Evolutionary conservation across 1,140 invertebrate genomes (phyloP), one percentile per base, ranked within the genome.

Genomic region (Drosophila guanche): DNA sequence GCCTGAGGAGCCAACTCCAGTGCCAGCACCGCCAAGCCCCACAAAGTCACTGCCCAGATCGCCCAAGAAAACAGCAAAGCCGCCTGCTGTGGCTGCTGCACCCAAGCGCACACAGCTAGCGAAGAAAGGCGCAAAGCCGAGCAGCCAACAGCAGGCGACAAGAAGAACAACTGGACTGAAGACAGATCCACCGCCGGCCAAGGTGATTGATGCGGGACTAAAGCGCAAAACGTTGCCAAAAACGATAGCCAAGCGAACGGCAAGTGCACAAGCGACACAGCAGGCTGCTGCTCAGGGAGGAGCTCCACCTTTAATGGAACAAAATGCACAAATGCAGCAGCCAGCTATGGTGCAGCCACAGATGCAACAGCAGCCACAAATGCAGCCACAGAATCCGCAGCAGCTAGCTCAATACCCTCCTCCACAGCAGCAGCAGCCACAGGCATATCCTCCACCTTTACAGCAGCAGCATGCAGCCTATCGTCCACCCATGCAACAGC

Each of bases 181-280:
- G 55, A 58, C 51, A 0, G 42, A 57, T 29, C 22, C 45, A 5
- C 33, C 46, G 37, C 42, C 67, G 2, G 48, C 68, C n/a, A 85
- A 74, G 25, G 52, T 86, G 2, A 71, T 86, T 8, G 81, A 85
- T 68, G 67, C 81, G 2, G 74, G 83, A 2, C 37, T 81, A 0
- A 70, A 55, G 5, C 29, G 61, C 10, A 74, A 75, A n/a, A 8
- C 33, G 5, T 33, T 42, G 29, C 40, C 50, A 7, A 16, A 23
- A 14, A 2, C 5, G 0, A 5, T 22, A 23, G 12, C 8, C 14
- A 12, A n/a, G 3, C 22, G 6, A n/a, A 1, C 25, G 12, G 0
- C 43, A 22, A 29, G 12, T 7, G 42, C 46, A 8, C 20, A 41
- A n/a, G 7, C 23, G 5, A 3, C 62, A 2, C 2, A 41, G 2